phyloP scores from a whole-genome alignment of 2,113 vertebrate species.

The Ceyx melanurus region DNA sequence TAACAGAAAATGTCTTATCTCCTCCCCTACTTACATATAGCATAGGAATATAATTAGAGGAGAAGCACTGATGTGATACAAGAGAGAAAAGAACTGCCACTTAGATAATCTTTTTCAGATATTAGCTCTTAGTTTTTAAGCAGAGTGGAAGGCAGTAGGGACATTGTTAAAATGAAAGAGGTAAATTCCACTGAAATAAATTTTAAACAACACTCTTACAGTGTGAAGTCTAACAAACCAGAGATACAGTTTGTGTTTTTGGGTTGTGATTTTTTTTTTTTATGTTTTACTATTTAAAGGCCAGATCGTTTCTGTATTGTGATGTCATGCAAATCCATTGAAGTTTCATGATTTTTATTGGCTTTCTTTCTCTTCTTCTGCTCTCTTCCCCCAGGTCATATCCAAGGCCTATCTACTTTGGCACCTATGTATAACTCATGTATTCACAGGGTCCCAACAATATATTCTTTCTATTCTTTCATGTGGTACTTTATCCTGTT shows the following conservation, averaged over 20 bases:
- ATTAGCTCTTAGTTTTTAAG: neutral
- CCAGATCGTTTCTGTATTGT: neutral
- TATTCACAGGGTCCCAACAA: neutral
- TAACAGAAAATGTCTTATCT: neutral
- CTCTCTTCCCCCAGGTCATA: neutral
- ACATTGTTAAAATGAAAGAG: neutral
- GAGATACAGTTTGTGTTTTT: neutral
- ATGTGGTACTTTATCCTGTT: neutral
- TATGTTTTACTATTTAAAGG: neutral
- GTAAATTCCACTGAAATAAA: neutral
- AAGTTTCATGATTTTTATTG: neutral
- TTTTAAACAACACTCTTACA: neutral
- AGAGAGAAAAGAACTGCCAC: neutral
- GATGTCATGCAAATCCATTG: neutral
- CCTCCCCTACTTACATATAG: neutral
- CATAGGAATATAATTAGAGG: neutral
- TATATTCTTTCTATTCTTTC: neutral
- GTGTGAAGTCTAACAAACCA: neutral
- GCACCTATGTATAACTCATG: neutral
- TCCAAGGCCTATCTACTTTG: neutral
- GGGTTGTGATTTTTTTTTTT: neutral
- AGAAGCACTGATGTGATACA: neutral
- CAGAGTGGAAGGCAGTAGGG: neutral
- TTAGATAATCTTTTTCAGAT: neutral
- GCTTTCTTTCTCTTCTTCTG: neutral